These are phyloP conservation scores for Pseudochirops cupreus DNA, from an alignment of 2,797 vertebrate species.

Conservation along the genomic window DNA sequence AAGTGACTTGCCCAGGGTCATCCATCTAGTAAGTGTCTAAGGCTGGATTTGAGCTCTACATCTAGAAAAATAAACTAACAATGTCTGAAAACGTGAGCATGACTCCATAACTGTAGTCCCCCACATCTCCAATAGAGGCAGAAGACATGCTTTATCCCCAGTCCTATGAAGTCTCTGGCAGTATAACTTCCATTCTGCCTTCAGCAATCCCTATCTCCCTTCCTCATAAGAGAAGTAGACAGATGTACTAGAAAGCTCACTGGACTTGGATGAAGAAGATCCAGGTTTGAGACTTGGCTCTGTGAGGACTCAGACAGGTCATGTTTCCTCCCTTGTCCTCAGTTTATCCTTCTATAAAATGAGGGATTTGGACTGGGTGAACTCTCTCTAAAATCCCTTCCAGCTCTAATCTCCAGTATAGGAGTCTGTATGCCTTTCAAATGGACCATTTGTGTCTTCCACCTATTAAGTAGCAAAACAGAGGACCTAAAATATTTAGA, in stretches of 20 bases:
- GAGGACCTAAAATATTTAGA: background rate
- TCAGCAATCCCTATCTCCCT: background rate
- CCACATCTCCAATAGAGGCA: background rate
- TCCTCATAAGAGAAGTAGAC: background rate
- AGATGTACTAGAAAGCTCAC: background rate
- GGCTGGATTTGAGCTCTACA: conserved; percentile 7
- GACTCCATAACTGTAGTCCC: background rate
- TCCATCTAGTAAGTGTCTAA: background rate
- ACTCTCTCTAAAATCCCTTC: background rate
- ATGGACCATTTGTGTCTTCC: background rate
- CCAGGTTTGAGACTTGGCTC: background rate
- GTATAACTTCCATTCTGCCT: background rate
- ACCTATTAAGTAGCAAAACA: background rate
- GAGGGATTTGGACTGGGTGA: background rate
- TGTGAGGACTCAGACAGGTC: background rate
- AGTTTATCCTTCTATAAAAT: background rate
- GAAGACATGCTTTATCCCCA: background rate
- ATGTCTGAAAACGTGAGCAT: background rate
- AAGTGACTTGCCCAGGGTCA: background rate
- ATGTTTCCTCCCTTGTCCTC: background rate
- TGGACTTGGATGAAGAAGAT: background rate
- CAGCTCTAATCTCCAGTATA: background rate
- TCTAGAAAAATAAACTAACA: background rate
- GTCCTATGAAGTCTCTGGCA: background rate
- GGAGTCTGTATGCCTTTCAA: background rate